Percentiles rank a stretch among this genome's conserved stretches.
Conservation (phyloP, 92 coral and sea anemone species). For the Umimayanthus kanabou region DNA sequence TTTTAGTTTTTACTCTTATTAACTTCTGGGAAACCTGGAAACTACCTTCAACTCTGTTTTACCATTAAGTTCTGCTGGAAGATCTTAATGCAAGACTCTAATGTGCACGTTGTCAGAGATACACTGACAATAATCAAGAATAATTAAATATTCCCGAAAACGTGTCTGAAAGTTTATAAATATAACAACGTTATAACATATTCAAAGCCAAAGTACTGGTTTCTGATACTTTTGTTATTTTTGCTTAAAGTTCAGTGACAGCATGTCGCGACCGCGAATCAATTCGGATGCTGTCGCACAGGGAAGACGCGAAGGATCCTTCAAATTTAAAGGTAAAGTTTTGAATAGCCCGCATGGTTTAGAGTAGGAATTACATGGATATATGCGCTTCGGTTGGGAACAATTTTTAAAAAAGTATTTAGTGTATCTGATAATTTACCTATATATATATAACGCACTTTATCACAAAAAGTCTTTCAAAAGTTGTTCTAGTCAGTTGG, state of each 20-base stretch:
- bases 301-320: background rate
- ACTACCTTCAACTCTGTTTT: background rate
- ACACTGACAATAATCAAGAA: too few relatives aligned
- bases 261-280: background rate
- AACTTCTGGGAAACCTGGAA: background rate
- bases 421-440: background rate
- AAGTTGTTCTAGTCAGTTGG: too few relatives aligned
- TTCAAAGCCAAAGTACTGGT: background rate
- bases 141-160: too few relatives aligned
- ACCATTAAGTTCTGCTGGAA: too few relatives aligned
- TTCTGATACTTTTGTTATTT: background rate
- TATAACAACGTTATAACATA: background rate
- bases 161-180: background rate
- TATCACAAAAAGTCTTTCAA: too few relatives aligned
- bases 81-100: background rate
- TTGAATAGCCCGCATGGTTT: background rate
- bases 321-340: constrained; percentile 6
- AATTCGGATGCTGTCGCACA: background rate
- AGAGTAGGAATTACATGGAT: too few relatives aligned
- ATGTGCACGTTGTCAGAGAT: too few relatives aligned
- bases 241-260: background rate
- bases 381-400: too few relatives aligned
- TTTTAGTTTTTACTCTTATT: too few relatives aligned
- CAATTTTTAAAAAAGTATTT: too few relatives aligned
- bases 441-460: background rate